Base-by-base conservation (phyloP, 2,797 vertebrate genomes). In the Coreius guichenoti region DNA sequence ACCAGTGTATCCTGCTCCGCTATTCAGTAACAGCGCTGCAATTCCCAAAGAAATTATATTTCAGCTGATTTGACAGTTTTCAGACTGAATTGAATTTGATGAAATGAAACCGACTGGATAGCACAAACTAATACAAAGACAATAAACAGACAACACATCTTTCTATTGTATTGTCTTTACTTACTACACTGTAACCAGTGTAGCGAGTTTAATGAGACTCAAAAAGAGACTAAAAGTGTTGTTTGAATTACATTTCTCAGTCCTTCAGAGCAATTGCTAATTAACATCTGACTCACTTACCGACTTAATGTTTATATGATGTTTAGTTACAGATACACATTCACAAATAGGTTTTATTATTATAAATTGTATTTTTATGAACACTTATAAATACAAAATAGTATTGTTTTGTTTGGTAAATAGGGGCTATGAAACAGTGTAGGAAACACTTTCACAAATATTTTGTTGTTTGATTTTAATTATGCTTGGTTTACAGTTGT, bases 301-400 rank as follows among this genome's bases (percentile, higher is more conserved):
- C 8, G 26, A 49, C 70, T 49, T 11, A 73, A 49, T 49, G 13
- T 56, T 56, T 56, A 17, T 47, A 43, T 72, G 43, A 13, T 47
- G 26, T 26, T 73, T 17, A 69, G 36, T 45, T 45, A 70, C 5
- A 70, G 12, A 70, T n/a, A n/a, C 14, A 47, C 43, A 47, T 26
- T 47, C 23, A 72, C 13, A 72, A 47, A 72, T 72, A 72, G 11
- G 14, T 72, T 43, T 72, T n/a, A 72, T 72, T 72, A 26, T 45
- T 39, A 39, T 39, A 2, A 69, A 39, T 21, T 33, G 33, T 36
- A 39, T 23, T 69, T 69, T 36, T 21, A 39, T 54, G 17, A 54
- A 19, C 5, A 54, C 5, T 19, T 19, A 5, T 1, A 54, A 51
- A 51, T 17, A 51, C 16, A 51, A 51, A 51, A 51, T 33, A 11